Evolutionary conservation across 2,113 vertebrate species (phyloP), one percentile per base, ranked within the genome.

Genomic region (Phylloscopus trochiloides): DNA sequence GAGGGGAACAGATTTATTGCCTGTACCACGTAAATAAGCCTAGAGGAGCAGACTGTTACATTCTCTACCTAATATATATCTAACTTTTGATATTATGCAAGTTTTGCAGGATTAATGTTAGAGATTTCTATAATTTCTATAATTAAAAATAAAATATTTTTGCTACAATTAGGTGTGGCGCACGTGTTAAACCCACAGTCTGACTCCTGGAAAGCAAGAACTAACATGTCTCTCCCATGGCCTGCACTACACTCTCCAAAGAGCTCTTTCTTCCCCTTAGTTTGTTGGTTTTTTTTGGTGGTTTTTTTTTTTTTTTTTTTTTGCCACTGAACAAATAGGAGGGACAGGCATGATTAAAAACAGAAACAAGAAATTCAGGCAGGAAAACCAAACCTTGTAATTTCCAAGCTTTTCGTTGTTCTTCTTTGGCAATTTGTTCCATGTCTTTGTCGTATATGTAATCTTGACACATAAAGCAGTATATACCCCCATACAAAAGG

Each of bases 371-470:
- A 61, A 94, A 93, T 86, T 77, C 90, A 95, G 91, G 88, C 71
- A 95, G 92, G 87, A 93, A 96, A 95, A 97, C 87, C 96, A 95
- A 98, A 99, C 99, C 99, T 99, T 99, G 99, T 97, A 99, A 96
- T 97, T 99, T 99, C 99, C 99, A 99, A 76, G 99, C 99, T 98
- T 99, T 99, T 93, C 99, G 98, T 98, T 99, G 99, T 97, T 99
- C 99, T 98, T 99, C 99, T 99, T 99, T 99, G 99, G 99, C 99
- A 97, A 99, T 99, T 98, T 99, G 99, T 97, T 99, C 99, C 98
- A 99, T 99, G 97, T 99, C 99, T 99, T 99, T 99, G 98, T 99
- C 99, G 87, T 99, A 99, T 97, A 99, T 99, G 98, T 99, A 99
- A 98, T 99, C 99, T 98, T 99, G 99, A 98, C 99, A 99, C 98